Percentiles rank a stretch among this genome's conserved stretches.
Evolutionary conservation across 1,140 invertebrate species (phyloP).

Genomic region (Drosophila sechellia): DNA sequence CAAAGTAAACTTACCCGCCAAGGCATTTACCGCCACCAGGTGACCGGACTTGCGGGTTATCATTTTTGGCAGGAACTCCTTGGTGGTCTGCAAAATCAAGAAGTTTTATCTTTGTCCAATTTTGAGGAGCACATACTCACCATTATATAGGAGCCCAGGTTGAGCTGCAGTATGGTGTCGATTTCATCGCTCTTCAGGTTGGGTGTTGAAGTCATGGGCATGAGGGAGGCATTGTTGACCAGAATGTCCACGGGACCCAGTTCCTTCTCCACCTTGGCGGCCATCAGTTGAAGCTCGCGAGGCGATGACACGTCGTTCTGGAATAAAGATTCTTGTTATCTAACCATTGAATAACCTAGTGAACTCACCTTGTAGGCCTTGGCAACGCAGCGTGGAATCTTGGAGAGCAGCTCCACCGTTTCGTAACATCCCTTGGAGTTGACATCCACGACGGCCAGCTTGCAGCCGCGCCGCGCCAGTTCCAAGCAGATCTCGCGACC

Average conservation of each 20-base stretch:
- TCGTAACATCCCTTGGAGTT: slow-evolving; percentile 80
- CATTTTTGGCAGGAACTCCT: slow-evolving; percentile 82
- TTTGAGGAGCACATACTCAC: slow-evolving; percentile 24
- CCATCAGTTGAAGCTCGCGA: slow-evolving; percentile 76
- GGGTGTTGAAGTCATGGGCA: slow-evolving; percentile 80
- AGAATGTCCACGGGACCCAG: slow-evolving; percentile 80
- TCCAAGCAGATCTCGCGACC: slow-evolving; percentile 79
- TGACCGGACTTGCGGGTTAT: slow-evolving; percentile 76
- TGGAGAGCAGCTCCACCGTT: slow-evolving; percentile 70
- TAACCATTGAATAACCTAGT: neutral
- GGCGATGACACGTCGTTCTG: slow-evolving; percentile 82
- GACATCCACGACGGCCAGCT: slow-evolving; percentile 80
- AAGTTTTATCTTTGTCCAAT: no score
- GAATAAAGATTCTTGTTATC: neutral
- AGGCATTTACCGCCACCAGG: slow-evolving; percentile 75
- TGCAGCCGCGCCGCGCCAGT: slow-evolving; percentile 76
- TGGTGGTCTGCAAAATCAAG: slow-evolving; percentile 58
- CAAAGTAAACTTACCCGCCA: slow-evolving; percentile 55
- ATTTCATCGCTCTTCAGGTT: slow-evolving; percentile 75
- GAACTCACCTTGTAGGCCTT: slow-evolving; percentile 80
- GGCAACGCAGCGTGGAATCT: slow-evolving; percentile 63
- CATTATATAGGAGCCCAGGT: slow-evolving; percentile 81
- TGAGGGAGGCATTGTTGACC: slow-evolving; percentile 81
- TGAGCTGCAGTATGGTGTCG: slow-evolving; percentile 76
- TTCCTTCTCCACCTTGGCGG: slow-evolving; percentile 78